Evolutionary conservation across 2,797 vertebrate genomes (phyloP).

Genomic region (Eutrigla gurnardus): DNA sequence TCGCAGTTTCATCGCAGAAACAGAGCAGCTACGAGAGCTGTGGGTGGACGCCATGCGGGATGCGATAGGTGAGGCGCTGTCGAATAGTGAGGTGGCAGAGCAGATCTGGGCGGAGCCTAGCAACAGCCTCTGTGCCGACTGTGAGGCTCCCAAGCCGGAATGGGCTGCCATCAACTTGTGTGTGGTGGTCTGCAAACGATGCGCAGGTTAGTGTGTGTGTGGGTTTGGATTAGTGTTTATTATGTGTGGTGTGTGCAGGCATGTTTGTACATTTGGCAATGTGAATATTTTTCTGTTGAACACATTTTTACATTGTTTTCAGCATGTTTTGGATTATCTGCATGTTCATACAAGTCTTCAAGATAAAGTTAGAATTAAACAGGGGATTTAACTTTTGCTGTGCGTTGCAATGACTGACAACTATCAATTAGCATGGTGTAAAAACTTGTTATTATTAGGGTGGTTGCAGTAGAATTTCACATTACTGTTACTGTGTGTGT

Average conservation of each 20-base stretch:
- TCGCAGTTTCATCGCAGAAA: constrained; percentile 90
- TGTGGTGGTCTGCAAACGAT: constrained; percentile 94
- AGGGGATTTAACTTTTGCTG: not conserved
- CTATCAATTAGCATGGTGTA: constrained; percentile 1
- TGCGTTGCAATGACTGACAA: not conserved
- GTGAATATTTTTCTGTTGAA: constrained; percentile 6
- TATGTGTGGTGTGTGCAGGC: constrained; percentile 87
- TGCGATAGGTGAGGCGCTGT: constrained; percentile 90
- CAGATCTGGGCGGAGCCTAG: constrained; percentile 88
- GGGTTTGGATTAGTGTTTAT: not conserved
- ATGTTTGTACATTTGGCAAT: constrained; percentile 84
- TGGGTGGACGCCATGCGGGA: constrained; percentile 93
- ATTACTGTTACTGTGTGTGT: not conserved
- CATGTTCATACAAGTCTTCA: not conserved
- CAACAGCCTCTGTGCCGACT: constrained; percentile 92
- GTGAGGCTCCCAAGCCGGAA: constrained; percentile 86
- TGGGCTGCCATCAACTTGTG: constrained; percentile 97
- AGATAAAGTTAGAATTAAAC: not conserved
- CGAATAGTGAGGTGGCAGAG: constrained; percentile 90
- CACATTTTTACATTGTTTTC: not conserved
- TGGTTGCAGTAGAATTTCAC: not conserved
- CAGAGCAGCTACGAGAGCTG: constrained; percentile 89
- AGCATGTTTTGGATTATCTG: not conserved
- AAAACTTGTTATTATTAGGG: not conserved
- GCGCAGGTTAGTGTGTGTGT: constrained; percentile 86